Percentiles rank a stretch among this genome's conserved stretches.
phyloP scores from a whole-genome alignment of 2,113 vertebrate species.

The Etia nguti region DNA sequence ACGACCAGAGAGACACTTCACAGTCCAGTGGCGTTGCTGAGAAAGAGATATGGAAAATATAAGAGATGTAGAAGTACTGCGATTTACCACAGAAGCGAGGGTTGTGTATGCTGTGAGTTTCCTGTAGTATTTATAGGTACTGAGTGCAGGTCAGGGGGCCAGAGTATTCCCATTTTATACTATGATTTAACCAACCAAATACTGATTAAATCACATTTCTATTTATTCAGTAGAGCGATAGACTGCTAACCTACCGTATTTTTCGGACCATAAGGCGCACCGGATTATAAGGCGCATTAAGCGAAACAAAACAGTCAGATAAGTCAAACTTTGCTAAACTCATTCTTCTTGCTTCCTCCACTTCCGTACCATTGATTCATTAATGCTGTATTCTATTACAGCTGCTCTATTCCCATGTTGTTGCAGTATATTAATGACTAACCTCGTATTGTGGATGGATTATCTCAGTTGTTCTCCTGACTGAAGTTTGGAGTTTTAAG shows the following conservation, averaged over 20 bases:
- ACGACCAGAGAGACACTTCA: conserved; percentile 77
- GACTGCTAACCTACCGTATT: neutral
- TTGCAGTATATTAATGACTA: too few relatives aligned
- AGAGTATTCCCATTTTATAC: neutral
- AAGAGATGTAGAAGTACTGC: neutral
- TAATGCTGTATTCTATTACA: too few relatives aligned
- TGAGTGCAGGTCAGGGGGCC: neutral
- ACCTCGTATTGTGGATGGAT: too few relatives aligned
- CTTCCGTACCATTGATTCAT: too few relatives aligned
- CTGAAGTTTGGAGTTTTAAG: too few relatives aligned
- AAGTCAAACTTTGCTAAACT: too few relatives aligned
- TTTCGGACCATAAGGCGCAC: too few relatives aligned
- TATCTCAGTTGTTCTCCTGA: too few relatives aligned
- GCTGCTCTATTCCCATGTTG: too few relatives aligned
- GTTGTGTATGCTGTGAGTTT: neutral
- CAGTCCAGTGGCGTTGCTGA: conserved; percentile 77
- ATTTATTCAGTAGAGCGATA: neutral
- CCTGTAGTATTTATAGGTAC: neutral
- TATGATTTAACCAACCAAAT: neutral
- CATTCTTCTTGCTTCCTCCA: too few relatives aligned
- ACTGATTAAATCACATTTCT: neutral
- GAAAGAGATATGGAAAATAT: neutral
- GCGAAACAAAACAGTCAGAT: too few relatives aligned
- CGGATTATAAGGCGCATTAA: too few relatives aligned
- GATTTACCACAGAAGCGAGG: neutral